Evolutionary conservation across 2,888 invertebrate genomes (phyloP).

Genomic region (Liodrosophila aerea): DNA sequence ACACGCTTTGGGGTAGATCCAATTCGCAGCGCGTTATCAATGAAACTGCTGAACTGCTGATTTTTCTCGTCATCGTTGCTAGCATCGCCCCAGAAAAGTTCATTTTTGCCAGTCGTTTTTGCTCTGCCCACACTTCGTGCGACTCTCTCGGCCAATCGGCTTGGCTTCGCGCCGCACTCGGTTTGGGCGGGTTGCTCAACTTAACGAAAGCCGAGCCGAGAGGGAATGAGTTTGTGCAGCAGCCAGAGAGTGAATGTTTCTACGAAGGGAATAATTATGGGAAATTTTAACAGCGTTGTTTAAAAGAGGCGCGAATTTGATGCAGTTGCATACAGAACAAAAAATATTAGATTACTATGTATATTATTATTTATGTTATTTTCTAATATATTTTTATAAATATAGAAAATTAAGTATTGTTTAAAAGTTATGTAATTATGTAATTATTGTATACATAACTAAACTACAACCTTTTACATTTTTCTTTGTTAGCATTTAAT

Average conservation of each 20-base stretch:
- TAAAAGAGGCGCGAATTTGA: neutral
- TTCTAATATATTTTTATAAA: no score
- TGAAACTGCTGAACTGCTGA: conserved; percentile 79
- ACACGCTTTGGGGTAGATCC: conserved; percentile 59
- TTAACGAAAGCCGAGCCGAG: conserved; percentile 51
- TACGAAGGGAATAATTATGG: neutral
- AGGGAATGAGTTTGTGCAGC: neutral
- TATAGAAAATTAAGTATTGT: no score
- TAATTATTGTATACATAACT: no score
- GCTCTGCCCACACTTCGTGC: neutral
- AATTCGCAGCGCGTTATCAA: conserved; percentile 80
- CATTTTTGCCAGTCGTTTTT: conserved; percentile 22
- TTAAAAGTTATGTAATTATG: no score
- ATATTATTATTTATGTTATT: no score
- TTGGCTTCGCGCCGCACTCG: conserved; percentile 21
- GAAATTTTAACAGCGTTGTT: neutral
- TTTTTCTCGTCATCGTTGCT: conserved; percentile 74
- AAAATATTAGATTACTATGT: no score
- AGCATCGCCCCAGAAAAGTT: conserved; percentile 70
- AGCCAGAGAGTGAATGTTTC: neutral
- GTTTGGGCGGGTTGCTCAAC: conserved; percentile 38
- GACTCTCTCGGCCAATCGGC: conserved; percentile 38
- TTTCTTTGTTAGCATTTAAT: no score
- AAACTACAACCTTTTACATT: no score
- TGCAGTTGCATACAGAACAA: neutral